Base-by-base conservation (phyloP, 2,113 vertebrate genomes). In the Anarhynchus alexandrinus region DNA sequence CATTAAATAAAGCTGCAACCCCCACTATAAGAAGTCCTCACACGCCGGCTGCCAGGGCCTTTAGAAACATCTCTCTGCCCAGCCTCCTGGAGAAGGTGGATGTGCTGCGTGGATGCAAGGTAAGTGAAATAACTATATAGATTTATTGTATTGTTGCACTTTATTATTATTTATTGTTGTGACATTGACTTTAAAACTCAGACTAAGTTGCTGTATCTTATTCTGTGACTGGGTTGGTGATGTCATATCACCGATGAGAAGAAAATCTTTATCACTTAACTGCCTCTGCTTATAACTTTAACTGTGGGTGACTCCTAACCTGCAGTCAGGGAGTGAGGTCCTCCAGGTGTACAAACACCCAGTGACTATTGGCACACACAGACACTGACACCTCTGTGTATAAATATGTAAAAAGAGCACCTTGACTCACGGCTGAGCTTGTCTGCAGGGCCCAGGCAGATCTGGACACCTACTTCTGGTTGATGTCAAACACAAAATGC, bases 341-440 rank as follows among this genome's bases (percentile, higher is more conserved):
- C 49, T 88, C 23, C 10, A 36, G 40, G 23, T 22, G 18, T 57
- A 11, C 43, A 47, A 49, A 38, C 10, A 5, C 49, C 12, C 22
- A 57, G 40, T 18, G n/a, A 47, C 80, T 21, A 27, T 17, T 7
- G 57, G 62, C 3, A 1, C 26, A 19, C 15, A 4, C 6, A 27
- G 5, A 7, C 1, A 5, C 27, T 2, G 27, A 3, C 10, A 21
- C 21, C 40, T 4, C 23, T 45, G 9, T 11, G 27, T 36, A 27
- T 2, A 64, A 61, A 74, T 12, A 4, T 2, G 21, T 5, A 15
- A 81, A 82, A 40, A 32, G 10, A 22, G 17, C 2, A 11, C 20
- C 3, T 42, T 0, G 0, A 17, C 11, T 15, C 19, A 4, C 2
- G 23, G 36, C 25, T 83, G 54, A 73, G 16, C 29, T 12, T 29